Evolutionary conservation across 2,888 invertebrate genomes (phyloP), one percentile per base, ranked within the genome.

Genomic region (Ptilodon capucinus): DNA sequence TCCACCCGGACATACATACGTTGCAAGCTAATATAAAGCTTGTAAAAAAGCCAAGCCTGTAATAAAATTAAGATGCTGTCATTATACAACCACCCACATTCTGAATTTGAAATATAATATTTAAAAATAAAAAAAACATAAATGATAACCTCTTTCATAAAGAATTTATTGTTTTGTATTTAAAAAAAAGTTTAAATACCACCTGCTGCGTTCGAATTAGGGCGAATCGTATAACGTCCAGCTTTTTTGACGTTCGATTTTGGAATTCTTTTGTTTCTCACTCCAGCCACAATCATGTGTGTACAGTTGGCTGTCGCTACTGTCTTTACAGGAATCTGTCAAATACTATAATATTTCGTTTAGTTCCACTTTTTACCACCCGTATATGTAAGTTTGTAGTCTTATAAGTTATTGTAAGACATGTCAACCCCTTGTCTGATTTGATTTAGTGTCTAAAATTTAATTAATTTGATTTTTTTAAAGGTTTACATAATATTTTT

Each of bases 141-240:
- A n/a, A n/a, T n/a, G n/a, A n/a, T n/a, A n/a, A n/a, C n/a, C n/a
- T n/a, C n/a, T n/a, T n/a, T n/a, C n/a, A n/a, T n/a, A n/a, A n/a
- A n/a, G n/a, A n/a, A n/a, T n/a, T n/a, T n/a, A n/a, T n/a, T 25
- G 23, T 2, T n/a, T 28, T 2, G n/a, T 28, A 5, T 8, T n/a
- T n/a, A 28, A 28, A 64, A 75, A 72, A 71, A 69, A 76, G 68
- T 72, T 47, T 51, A 64, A 13, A 72, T 61, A 59, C 81, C 80
- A 80, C 86, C 86, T 81, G 86, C 60, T 47, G 85, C 48, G 85
- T 57, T 42, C 44, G 62, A 60, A 64, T 71, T 62, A 57, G 48
- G 69, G 39, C 49, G 61, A 61, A 69, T 50, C 70, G 62, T 74
- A 75, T 76, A 76, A 71, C 57, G 45, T 59, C 60, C 42, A 51